Conservation (phyloP, 1,140 invertebrate species). For the Acromyrmex echinatior region DNA sequence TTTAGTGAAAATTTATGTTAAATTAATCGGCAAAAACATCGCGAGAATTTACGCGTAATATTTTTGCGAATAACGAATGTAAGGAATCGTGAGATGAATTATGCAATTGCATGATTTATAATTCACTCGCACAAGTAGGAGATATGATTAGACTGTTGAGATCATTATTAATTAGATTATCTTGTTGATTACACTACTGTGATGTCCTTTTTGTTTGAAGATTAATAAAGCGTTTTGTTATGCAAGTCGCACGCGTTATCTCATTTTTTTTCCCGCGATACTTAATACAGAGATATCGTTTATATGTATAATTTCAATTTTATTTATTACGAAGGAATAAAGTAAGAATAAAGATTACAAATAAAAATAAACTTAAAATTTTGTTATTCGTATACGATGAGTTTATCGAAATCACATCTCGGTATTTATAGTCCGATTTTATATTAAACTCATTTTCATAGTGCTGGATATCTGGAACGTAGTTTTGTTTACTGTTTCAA, state of each 20-base stretch:
- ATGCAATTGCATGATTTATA: slow-evolving; percentile 7
- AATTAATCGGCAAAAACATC: neutral
- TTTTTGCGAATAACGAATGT: slow-evolving; percentile 13
- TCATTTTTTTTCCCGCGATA: neutral
- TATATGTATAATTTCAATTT: neutral
- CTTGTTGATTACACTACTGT: slow-evolving; percentile 45
- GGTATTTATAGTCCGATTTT: neutral
- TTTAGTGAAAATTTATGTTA: neutral
- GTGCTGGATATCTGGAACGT: neutral
- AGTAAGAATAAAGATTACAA: neutral
- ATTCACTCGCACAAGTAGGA: neutral
- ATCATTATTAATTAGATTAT: slow-evolving; percentile 43
- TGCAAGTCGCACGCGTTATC: neutral
- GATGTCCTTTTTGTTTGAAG: slow-evolving; percentile 46
- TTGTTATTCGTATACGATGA: neutral
- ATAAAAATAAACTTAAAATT: neutral
- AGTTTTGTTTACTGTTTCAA: neutral
- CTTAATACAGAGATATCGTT: neutral
- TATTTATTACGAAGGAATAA: neutral
- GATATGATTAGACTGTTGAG: slow-evolving; percentile 41
- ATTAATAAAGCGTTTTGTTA: slow-evolving; percentile 57
- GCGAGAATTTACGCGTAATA: neutral
- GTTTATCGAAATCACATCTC: neutral
- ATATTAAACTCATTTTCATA: neutral
- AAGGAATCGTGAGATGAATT: slow-evolving; percentile 1